Base-by-base conservation (phyloP, 1,140 invertebrate genomes). In the Orchesella cincta region DNA sequence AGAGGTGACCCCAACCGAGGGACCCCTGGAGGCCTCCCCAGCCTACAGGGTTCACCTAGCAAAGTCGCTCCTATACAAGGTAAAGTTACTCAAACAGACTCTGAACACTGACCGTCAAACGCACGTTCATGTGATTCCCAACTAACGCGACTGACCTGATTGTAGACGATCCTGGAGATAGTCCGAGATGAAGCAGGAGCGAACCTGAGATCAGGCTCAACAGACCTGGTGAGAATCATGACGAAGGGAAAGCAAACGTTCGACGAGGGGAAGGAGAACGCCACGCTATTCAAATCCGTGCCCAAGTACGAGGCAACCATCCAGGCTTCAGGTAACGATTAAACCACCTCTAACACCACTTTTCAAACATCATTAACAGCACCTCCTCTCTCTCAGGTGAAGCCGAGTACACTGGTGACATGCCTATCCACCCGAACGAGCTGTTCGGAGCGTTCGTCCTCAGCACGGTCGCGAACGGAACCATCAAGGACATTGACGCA, bases 1-100 rank as follows among this genome's bases (percentile, higher is more conserved):
- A 0, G 91, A 94, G 83, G 76, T 94, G 0, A 82, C 87, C n/a
- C 91, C 92, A 0, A 88, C 89, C 76, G 84, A 88, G 33, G 84
- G 88, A n/a, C 86, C 90, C 1, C 90, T 90, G 0, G 89, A 93
- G 83, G 87, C 89, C 18, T 88, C 88, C 1, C 88, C 90, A 0
- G 85, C 88, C 34, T 93, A 90, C 77, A 87, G 92, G 26, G 90
- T 89, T 54, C 51, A 79, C 80, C 84, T 94, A 33, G 90, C 92
- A 1, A 87, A 89, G 57, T 88, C 88, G 74, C 83, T 94, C 28
- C 90, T 94, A 79, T 95, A 93, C 83, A 94, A 93, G 87, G 91
- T 92, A 86, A 23, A 67, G 31, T 31, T 8, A 12, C 20, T 46
- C 39, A 46, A 12, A 46, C 8, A 46, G 20, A 46, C 20, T 8